These are phyloP conservation scores for Sericinus montela DNA, from an alignment of 2,888 invertebrate species.

Conservation along the genomic window DNA sequence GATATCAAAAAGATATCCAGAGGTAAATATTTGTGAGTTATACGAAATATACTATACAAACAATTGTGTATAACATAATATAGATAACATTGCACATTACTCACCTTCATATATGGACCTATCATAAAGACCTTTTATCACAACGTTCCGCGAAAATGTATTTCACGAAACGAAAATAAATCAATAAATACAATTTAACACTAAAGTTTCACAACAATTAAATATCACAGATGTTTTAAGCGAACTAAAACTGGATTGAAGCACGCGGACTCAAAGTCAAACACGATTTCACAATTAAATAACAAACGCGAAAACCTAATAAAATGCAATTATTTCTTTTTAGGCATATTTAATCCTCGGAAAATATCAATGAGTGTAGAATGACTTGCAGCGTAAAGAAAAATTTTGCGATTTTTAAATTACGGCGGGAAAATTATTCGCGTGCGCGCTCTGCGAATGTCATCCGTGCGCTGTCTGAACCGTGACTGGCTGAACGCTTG, in stretches of 20 bases:
- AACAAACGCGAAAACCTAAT: constrained; percentile 23
- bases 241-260: constrained; percentile 42
- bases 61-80: too few species aligned
- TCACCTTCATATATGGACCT: constrained; percentile 78
- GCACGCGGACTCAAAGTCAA: constrained; percentile 50
- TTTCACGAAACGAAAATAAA: constrained; percentile 65
- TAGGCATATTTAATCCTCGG: constrained; percentile 55
- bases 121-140: constrained; percentile 72
- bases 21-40: too few species aligned
- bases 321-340: constrained; percentile 58
- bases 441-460: constrained; percentile 55
- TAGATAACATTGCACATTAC: constrained; percentile 30
- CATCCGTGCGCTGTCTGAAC: constrained; percentile 55
- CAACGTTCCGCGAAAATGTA: constrained; percentile 67
- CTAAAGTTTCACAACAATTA: constrained; percentile 35
- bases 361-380: constrained; percentile 30
- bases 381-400: constrained; percentile 32
- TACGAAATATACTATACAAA: too few species aligned
- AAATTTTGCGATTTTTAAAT: constrained; percentile 50
- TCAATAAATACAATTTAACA: constrained; percentile 48
- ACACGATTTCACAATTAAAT: constrained; percentile 45
- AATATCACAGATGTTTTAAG: constrained; percentile 63
- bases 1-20: too few species aligned
- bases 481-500: constrained; percentile 64
- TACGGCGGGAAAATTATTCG: constrained; percentile 55